Evolutionary conservation across 92 coral and sea anemone genomes (phyloP).

Genomic region (Pocillopora meandrina): DNA sequence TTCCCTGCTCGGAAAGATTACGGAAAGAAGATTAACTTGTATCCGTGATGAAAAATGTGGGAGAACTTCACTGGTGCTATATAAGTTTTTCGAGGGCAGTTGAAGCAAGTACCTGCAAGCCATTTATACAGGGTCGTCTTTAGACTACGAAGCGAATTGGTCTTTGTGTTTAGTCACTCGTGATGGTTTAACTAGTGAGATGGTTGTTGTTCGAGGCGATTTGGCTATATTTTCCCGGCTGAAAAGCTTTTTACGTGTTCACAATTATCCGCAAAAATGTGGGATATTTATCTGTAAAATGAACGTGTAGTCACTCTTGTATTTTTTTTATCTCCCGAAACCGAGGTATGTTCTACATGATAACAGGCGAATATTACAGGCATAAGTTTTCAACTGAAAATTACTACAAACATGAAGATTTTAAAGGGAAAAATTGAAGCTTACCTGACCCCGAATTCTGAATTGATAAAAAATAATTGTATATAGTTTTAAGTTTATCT

Average conservation of each 20-base stretch:
- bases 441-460: no score
- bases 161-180: neutral
- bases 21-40: neutral
- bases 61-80: neutral
- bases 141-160: neutral
- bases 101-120: neutral
- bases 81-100: neutral
- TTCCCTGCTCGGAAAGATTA: constrained; percentile 20
- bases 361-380: neutral
- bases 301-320: neutral
- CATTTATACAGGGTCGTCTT: neutral
- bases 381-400: no score
- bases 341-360: neutral
- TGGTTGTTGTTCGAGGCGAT: neutral
- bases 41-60: neutral
- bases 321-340: neutral
- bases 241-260: neutral
- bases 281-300: neutral
- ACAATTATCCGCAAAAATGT: neutral
- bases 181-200: neutral
- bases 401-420: no score
- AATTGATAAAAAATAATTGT: no score
- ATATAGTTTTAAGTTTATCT: no score
- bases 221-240: neutral
- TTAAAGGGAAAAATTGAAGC: no score